Evolutionary conservation across 2,113 vertebrate species (phyloP).

Genomic region (Pleuronectes platessa): DNA sequence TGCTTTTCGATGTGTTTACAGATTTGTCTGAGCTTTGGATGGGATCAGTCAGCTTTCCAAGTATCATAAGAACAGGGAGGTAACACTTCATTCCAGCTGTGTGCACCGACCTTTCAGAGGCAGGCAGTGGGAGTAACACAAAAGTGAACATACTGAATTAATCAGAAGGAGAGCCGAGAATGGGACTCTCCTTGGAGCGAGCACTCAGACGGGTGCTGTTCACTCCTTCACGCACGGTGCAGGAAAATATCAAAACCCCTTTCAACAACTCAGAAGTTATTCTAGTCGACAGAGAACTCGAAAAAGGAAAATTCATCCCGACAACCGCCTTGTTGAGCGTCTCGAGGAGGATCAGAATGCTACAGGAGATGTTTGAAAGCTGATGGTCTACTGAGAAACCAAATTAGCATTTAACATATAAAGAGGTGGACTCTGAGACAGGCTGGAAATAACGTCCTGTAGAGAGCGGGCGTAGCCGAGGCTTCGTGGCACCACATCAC

Average conservation of each 20-base stretch:
- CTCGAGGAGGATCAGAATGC: conserved; percentile 14
- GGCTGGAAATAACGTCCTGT: conserved; percentile 26
- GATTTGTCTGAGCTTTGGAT: conserved; percentile 19
- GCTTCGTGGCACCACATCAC: conserved; percentile 6
- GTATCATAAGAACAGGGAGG: not conserved
- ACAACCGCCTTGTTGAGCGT: conserved; percentile 11
- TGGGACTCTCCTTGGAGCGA: conserved; percentile 3
- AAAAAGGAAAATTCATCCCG: conserved; percentile 16
- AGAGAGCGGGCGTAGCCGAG: conserved; percentile 3
- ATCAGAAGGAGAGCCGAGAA: conserved; percentile 8
- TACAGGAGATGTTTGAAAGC: conserved; percentile 18
- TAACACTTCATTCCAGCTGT: not conserved
- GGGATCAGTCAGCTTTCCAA: conserved; percentile 9
- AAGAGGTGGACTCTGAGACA: conserved; percentile 2
- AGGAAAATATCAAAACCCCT: conserved; percentile 19
- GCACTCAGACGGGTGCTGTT: conserved; percentile 7
- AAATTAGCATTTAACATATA: conserved; percentile 15
- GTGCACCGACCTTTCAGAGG: conserved; percentile 1
- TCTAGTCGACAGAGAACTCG: not conserved
- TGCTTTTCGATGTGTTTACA: conserved; percentile 19
- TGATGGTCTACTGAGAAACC: conserved; percentile 56
- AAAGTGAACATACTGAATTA: conserved; percentile 9
- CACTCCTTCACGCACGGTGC: not conserved
- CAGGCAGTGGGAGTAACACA: not conserved
- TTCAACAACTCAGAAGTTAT: not conserved